Percentiles rank a stretch among this genome's conserved stretches.
Evolutionary conservation across 2,888 invertebrate species (phyloP).

Genomic region (Julus scandinavius): DNA sequence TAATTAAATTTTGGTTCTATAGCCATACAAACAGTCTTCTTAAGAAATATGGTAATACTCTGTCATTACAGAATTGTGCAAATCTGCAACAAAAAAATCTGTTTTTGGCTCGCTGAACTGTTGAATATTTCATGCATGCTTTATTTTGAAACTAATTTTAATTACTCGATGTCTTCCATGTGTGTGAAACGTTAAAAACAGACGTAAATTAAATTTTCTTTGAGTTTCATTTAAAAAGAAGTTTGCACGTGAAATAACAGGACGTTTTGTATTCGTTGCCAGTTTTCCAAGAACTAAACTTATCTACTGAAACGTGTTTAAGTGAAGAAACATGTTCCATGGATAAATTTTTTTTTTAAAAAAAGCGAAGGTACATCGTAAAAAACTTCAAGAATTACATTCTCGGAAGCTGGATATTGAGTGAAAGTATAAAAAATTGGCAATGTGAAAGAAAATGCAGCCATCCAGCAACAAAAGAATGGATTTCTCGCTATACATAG

Average conservation of each 20-base stretch:
- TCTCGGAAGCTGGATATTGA: constrained; percentile 4
- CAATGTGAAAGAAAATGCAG: background rate
- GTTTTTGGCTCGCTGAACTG: background rate
- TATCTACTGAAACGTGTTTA: background rate
- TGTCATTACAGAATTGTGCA: background rate
- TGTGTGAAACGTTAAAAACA: background rate
- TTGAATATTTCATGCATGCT: background rate
- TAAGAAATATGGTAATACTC: background rate
- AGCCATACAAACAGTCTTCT: background rate
- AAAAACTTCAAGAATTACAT: background rate
- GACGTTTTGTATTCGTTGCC: background rate
- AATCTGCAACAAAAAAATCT: background rate
- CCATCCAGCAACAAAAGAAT: background rate
- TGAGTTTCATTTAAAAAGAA: background rate
- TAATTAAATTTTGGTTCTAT: background rate
- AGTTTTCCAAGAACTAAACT: background rate
- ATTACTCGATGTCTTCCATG: background rate
- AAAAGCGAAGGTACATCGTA: background rate
- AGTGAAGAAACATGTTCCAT: background rate
- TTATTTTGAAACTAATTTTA: background rate
- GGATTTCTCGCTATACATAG: background rate
- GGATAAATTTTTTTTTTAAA: background rate
- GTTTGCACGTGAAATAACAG: background rate
- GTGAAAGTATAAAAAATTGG: constrained; percentile 6
- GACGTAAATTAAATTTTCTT: background rate